These are phyloP conservation scores for Pelobates fuscus DNA, from an alignment of 2,113 vertebrate species.

Conservation along the genomic window DNA sequence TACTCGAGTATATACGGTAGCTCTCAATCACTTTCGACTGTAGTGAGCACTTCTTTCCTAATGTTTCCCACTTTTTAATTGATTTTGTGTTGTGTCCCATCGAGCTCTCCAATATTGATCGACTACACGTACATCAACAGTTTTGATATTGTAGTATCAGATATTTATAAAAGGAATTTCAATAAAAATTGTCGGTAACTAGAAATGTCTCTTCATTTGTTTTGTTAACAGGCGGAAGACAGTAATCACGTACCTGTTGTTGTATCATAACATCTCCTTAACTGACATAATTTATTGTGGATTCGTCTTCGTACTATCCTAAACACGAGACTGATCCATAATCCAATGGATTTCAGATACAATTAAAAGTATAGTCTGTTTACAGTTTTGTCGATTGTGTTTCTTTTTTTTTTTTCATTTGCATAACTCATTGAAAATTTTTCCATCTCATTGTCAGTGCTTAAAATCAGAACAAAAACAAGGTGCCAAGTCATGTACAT, in stretches of 20 bases:
- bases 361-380: not conserved
- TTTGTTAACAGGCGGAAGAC: not conserved
- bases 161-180: too few relatives aligned
- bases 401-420: not conserved
- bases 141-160: too few relatives aligned
- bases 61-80: too few relatives aligned
- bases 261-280: not conserved
- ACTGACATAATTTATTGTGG: not conserved
- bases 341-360: not conserved
- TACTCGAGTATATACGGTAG: too few relatives aligned
- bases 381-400: not conserved
- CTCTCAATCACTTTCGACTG: too few relatives aligned
- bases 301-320: too few relatives aligned
- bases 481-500: not conserved
- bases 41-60: too few relatives aligned
- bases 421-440: not conserved
- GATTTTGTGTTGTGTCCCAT: too few relatives aligned
- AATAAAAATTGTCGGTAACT: too few relatives aligned
- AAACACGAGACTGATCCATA: not conserved
- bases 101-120: too few relatives aligned
- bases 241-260: not conserved
- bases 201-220: too few relatives aligned
- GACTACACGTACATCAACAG: too few relatives aligned
- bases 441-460: not conserved
- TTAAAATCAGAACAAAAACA: not conserved